These are phyloP conservation scores for Pygocentrus nattereri DNA, from an alignment of 2,797 vertebrate species.

Conservation along the genomic window DNA sequence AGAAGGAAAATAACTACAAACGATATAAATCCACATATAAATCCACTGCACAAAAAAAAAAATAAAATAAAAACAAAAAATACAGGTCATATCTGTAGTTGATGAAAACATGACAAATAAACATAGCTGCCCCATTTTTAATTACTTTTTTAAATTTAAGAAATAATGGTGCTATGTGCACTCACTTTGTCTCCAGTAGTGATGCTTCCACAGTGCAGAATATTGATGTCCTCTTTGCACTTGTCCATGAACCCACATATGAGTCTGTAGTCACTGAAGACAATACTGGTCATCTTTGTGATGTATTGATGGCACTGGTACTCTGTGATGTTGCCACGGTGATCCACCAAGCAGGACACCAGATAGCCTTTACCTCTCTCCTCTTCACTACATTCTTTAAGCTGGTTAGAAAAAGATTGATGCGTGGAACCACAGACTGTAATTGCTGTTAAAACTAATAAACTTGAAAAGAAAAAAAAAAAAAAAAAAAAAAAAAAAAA, in stretches of 20 bases:
- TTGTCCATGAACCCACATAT: conserved; percentile 97
- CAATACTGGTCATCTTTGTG: conserved; percentile 94
- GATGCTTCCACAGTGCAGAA: conserved; percentile 91
- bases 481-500: not conserved
- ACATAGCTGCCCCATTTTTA: not conserved
- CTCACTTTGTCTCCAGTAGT: conserved; percentile 89
- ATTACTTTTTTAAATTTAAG: too few relatives aligned
- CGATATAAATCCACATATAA: too few relatives aligned
- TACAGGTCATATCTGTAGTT: too few relatives aligned
- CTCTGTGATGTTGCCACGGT: conserved; percentile 92
- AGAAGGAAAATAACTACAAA: not conserved
- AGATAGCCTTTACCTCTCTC: conserved; percentile 90
- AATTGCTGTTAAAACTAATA: not conserved
- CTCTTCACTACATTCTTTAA: conserved; percentile 94
- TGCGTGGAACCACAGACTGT: not conserved
- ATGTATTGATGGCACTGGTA: conserved; percentile 96
- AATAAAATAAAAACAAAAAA: too few relatives aligned
- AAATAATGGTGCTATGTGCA: not conserved
- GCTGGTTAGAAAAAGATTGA: conserved; percentile 70
- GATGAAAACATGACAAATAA: not conserved
- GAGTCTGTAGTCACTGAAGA: conserved; percentile 93
- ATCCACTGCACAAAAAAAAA: too few relatives aligned
- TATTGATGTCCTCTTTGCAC: conserved; percentile 92
- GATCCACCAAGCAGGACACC: conserved; percentile 95
- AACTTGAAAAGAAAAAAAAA: not conserved